Evolutionary conservation across 2,888 invertebrate species (phyloP), one percentile per base, ranked within the genome.

Genomic region (Apamea anceps): DNA sequence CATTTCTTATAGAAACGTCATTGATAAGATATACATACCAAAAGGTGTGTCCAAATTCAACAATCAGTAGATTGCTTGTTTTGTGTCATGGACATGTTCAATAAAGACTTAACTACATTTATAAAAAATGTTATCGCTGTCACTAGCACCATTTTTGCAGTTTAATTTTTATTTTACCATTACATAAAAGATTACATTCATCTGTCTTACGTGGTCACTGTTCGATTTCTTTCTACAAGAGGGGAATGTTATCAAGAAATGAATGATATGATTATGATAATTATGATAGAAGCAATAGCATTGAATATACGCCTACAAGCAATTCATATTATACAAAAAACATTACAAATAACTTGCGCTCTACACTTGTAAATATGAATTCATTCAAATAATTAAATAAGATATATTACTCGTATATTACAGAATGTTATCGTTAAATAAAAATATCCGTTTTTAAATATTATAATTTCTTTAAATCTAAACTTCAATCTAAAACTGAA

Each of bases 371-470:
- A 94, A 94, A 94, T 93, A 94, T 92, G 91, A 95, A 93, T 94
- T 94, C 92, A 95, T 94, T 94, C 91, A 94, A 94, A 92, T 94
- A 94, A 94, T 94, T 95, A 94, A 95, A 95, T 94, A 94, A 93
- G 89, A 93, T 94, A 94, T 94, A 94, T 94, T 95, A 95, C 93
- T 95, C 93, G 91, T 95, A 94, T 94, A 92, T 93, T 95, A 94
- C 94, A 95, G 91, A 91, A 92, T 92, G 92, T 92, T 91, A 93
- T 91, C 87, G 91, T 94, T 93, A 93, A 94, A 94, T 93, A 94
- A 95, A 94, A 94, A 91, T 92, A 91, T 92, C 92, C 91, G 88
- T 92, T 92, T 92, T 94, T 95, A 95, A 94, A 95, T 95, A 95
- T 93, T 92, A 93, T 87, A 92, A 93, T 91, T 93, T 92, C 87